Conservation (phyloP, 2,888 invertebrate genomes). For the Rhynchonema sp. region DNA sequence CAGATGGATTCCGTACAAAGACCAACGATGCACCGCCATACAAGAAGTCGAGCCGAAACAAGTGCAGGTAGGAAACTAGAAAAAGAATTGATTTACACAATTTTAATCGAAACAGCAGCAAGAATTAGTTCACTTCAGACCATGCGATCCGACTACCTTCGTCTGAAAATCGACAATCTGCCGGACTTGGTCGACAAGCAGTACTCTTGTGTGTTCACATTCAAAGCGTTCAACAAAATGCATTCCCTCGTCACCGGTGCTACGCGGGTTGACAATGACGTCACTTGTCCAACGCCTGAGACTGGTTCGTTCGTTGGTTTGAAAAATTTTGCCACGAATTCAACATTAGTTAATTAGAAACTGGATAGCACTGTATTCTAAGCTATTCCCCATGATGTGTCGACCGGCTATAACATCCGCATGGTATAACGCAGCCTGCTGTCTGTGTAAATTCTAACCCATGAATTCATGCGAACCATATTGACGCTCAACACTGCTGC, state of each 20-base stretch:
- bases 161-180: slow-evolving; percentile 80
- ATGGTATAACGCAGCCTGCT: no score
- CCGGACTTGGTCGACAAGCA: slow-evolving; percentile 51
- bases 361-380: no score
- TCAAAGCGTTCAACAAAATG: slow-evolving; percentile 22
- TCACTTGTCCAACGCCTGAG: slow-evolving; percentile 82
- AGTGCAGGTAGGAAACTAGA: not conserved
- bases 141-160: slow-evolving; percentile 30
- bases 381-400: no score
- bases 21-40: slow-evolving; percentile 85
- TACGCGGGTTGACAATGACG: slow-evolving; percentile 48
- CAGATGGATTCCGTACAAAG: slow-evolving; percentile 84
- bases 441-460: no score
- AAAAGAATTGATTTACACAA: not conserved
- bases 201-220: slow-evolving; percentile 79
- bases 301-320: no score
- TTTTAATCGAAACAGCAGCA: no score
- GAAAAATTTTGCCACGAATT: no score
- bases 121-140: no score
- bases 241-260: slow-evolving; percentile 58
- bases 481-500: no score
- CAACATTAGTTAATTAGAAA: no score
- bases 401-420: no score
- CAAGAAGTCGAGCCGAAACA: slow-evolving; percentile 73
- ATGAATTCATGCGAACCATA: no score